A percentile compares a stretch with the other conserved stretches of the same genome.
These are phyloP conservation scores for Lamprotornis superbus DNA, from an alignment of 2,113 vertebrate genomes.

Conservation along the genomic window DNA sequence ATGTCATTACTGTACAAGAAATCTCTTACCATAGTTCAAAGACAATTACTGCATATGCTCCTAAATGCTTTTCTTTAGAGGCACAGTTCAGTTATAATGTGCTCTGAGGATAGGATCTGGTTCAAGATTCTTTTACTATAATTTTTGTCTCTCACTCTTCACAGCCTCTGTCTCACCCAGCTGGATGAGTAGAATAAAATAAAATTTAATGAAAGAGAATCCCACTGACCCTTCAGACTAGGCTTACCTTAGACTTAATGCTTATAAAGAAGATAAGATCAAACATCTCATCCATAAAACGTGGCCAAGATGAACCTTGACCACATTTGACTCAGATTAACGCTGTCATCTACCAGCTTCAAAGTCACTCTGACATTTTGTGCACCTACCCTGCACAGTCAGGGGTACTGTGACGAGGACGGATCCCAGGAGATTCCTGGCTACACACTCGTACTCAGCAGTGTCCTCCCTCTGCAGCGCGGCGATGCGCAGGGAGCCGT, in stretches of 20 bases:
- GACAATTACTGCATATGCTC: neutral
- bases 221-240: neutral
- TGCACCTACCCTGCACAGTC: constrained; percentile 84
- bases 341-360: neutral
- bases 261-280: neutral
- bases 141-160: neutral
- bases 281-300: neutral
- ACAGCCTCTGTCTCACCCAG: neutral
- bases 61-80: neutral
- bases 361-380: neutral
- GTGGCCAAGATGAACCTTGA: neutral
- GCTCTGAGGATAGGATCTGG: neutral
- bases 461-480: constrained; percentile 87
- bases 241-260: neutral
- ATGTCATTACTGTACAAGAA: neutral
- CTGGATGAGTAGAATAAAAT: neutral
- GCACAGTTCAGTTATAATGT: accelerated
- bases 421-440: constrained; percentile 89
- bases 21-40: neutral
- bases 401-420: constrained; percentile 79
- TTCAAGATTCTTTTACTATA: neutral
- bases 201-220: neutral
- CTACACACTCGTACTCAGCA: constrained; percentile 87
- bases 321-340: neutral
- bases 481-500: constrained; percentile 82